Conservation (phyloP, 1,140 invertebrate species). For the Brachionus rotundiformis region DNA sequence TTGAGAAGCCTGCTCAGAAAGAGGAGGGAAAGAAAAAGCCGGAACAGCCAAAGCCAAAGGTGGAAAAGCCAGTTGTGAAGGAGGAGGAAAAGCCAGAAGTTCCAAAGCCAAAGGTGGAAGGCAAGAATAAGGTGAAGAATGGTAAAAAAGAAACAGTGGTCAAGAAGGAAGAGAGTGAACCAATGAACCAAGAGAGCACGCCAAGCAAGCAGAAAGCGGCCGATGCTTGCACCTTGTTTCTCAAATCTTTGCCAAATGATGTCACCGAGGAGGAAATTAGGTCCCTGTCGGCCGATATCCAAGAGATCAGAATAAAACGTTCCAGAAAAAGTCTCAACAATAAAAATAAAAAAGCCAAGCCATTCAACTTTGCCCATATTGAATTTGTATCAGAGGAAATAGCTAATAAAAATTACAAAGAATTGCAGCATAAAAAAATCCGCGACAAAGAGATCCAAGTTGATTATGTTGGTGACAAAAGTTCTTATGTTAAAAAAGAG, state of each 20-base stretch:
- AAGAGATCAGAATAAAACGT: constrained; percentile 67
- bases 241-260: constrained; percentile 81
- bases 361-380: constrained; percentile 58
- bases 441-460: constrained; percentile 57
- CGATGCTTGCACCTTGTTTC: constrained; percentile 68
- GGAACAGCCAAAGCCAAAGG: background rate
- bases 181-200: constrained; percentile 52
- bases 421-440: constrained; percentile 57
- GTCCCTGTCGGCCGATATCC: constrained; percentile 69
- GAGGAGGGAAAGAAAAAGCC: background rate
- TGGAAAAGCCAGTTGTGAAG: background rate
- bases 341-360: constrained; percentile 43
- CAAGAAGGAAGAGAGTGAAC: constrained; percentile 51
- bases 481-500: constrained; percentile 50
- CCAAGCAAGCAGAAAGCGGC: constrained; percentile 23
- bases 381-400: constrained; percentile 56
- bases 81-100: constrained; percentile 46
- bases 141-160: background rate
- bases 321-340: constrained; percentile 53
- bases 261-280: constrained; percentile 78
- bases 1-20: background rate
- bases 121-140: constrained; percentile 47
- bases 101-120: constrained; percentile 53
- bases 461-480: constrained; percentile 55
- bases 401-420: constrained; percentile 55